Evolutionary conservation across 1,140 invertebrate species (phyloP), one percentile per base, ranked within the genome.

Genomic region (Drosophila tristis): DNA sequence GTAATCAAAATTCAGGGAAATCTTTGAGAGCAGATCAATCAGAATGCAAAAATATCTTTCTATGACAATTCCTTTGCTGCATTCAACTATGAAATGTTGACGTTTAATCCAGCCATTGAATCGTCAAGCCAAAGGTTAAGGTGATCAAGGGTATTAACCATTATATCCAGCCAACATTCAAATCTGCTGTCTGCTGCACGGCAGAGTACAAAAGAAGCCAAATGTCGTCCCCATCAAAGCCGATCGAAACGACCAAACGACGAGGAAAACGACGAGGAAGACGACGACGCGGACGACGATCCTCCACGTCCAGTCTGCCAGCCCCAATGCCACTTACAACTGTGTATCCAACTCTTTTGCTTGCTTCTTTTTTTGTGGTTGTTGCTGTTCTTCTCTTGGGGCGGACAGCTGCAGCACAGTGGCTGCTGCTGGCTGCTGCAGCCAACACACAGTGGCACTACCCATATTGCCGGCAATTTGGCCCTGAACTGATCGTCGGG

Each of bases 391-490:
- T 56, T 71, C 59, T 50, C 54, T 61, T 70, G 67, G 55, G 74
- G 74, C 77, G 81, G 81, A 74, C 68, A 80, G 68, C 63, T 78
- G 81, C 44, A 39, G 35, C 11, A 74, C 81, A 85, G 80, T 85
- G 80, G 80, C 80, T 73, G 74, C 35, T 39, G 35, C 20, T 20
- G 20, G 20, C 20, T 20, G 5, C 26, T 29, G 26, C 9, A 39
- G 77, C 70, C 58, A 74, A 13, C 35, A 39, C 35, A 75, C 81
- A 56, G 72, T 81, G 77, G 72, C 78, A 81, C 50, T 70, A 65
- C 61, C 35, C 70, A 81, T 70, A 70, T 73, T 81, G 78, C 65
- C 78, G 57, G 73, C 80, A 77, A 86, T 86, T 70, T 80, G 81
- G 67, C 81, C 73, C 54, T 73, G 73, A 85, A 65, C 57, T 70